Evolutionary conservation across 2,113 vertebrate species (phyloP), one percentile per base, ranked within the genome.

Genomic region (Lepus americanus): DNA sequence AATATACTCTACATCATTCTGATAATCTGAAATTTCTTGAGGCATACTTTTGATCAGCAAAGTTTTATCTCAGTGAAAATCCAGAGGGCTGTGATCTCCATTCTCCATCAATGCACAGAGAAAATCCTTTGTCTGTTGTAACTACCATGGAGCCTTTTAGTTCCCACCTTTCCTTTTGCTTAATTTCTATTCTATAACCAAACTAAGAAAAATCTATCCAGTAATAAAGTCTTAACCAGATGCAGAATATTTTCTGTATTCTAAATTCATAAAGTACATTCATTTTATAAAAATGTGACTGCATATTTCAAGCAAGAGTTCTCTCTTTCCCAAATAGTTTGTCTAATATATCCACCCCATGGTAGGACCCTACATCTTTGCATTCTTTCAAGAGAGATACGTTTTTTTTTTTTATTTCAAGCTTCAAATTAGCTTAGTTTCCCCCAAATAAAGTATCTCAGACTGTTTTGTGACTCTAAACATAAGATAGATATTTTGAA

Each of bases 121-220:
- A 53, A 44, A 70, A 27, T 22, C 64, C 72, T 10, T 70, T 49
- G n/a, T 49, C 39, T 33, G 7, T 23, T 14, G 1, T 49, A 51
- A 59, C n/a, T 33, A 63, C 20, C 36, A 82, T 13, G 44, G 44
- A 25, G 8, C 16, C 14, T 78, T 95, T 16, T 55, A 79, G 8
- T 25, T 84, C 10, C 11, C 14, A 39, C 72, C 3, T 16, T 36
- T 70, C 33, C 69, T 49, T 88, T 78, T 78, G 44, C 5, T 91
- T 83, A 91, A 20, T 78, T 96, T 91, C 10, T 19, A 77, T 73
- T 83, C 79, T 59, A 73, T 4, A 83, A 36, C 5, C 19, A 79
- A 87, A 87, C 2, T 77, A 22, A 59, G 23, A 70, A 61, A 72
- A 89, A 89, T 70, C 53, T 64, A 78, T 72, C 16, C 23, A 20